Base-by-base conservation (phyloP, 2,888 invertebrate genomes). In the Drosophila rellima region DNA sequence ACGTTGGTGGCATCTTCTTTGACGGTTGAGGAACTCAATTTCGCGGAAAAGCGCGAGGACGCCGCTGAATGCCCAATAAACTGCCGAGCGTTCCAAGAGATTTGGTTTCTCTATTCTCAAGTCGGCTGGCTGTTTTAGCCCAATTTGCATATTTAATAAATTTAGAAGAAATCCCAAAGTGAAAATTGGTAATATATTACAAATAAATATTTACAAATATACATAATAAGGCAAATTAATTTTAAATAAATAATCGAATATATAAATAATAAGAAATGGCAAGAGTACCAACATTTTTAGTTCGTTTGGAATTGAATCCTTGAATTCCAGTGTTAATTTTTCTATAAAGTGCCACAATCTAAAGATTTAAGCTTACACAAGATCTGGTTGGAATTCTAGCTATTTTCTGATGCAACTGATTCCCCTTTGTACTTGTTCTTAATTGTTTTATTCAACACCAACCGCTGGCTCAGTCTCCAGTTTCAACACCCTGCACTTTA, bases 11-110 rank as follows among this genome's bases (percentile, higher is more conserved):
- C 83, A 74, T 48, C 37, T 8, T 31, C 37, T 35, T 48, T 78
- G 79, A 76, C 45, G 55, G 62, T 48, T 45, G 55, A 57, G 55
- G 60, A 55, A 65, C 42, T 39, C 35, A 75, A 84, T 68, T 82
- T 82, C 82, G 86, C 61, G 68, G 82, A 82, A 82, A 82, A 79
- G 55, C 82, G 80, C 80, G 73, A 78, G 18, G 42, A 50, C 67
- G 50, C 52, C 76, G 70, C 67, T 71, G 69, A 67, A 67, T 70
- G 70, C 70, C 63, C 64, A 67, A 60, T 59, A 61, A 64, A 39
- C 37, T 52, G 31, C 0, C 13, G 11, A 47, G 17, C 31, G 2
- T 15, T 31, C 11, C 18, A 42, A 33, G 42, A 56, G 56, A 23
- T 56, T 48, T 35, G 56, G 44, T 56, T 45, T 59, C 55, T 55